Percentiles rank a stretch among this genome's conserved stretches.
phyloP scores from a whole-genome alignment of 2,113 vertebrate species.

The Pithys albifrons region DNA sequence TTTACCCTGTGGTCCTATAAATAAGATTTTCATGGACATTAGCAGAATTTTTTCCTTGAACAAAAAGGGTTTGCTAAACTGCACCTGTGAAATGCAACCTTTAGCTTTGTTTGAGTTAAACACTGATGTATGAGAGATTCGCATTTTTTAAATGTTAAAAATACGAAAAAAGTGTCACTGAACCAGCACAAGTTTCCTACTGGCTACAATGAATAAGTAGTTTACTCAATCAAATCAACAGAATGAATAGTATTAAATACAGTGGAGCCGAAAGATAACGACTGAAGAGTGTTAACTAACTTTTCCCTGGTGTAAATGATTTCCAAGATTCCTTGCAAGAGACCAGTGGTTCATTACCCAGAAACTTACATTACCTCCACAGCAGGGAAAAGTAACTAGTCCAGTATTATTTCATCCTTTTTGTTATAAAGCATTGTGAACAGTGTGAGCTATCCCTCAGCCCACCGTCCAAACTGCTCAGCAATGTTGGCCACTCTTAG shows the following conservation, averaged over 20 bases:
- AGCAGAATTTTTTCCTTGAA: background rate
- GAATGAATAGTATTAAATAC: background rate
- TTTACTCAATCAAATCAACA: background rate
- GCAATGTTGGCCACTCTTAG: background rate
- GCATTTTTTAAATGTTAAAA: background rate
- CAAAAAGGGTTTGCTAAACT: background rate
- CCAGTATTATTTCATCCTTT: background rate
- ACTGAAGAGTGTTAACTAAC: background rate
- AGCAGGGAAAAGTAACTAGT: background rate
- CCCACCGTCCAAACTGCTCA: background rate
- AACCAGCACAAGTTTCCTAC: background rate
- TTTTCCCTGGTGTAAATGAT: background rate
- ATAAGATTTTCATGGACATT: background rate
- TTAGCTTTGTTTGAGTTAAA: background rate
- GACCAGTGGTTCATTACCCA: background rate
- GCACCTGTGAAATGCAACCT: background rate
- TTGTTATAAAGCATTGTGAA: background rate
- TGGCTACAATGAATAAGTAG: background rate
- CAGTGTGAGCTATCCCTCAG: background rate
- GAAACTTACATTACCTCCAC: background rate
- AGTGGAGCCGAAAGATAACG: background rate
- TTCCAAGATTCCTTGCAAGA: background rate
- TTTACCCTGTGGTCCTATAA: background rate
- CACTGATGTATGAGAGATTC: background rate
- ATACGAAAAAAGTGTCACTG: background rate